Conservation (phyloP, 1,140 invertebrate species). For the Leptopilina clavipes region DNA sequence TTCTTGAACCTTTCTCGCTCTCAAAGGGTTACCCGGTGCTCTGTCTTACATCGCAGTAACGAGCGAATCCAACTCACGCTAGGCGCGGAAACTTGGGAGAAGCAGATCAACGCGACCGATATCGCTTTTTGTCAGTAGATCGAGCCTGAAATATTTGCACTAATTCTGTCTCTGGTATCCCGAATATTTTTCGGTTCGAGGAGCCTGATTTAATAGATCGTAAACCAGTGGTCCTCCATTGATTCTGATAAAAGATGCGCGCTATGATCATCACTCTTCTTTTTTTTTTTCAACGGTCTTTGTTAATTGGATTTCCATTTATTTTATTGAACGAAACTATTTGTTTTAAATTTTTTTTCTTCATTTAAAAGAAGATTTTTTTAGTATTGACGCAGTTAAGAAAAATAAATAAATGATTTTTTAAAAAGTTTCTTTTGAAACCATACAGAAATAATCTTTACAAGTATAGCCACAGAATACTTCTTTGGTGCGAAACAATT, state of each 20-base stretch:
- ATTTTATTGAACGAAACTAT: too few relatives aligned
- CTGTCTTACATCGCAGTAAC: constrained; percentile 18
- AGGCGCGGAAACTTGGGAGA: not conserved
- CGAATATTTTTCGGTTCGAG: constrained; percentile 5
- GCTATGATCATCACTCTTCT: too few relatives aligned
- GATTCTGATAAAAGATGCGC: not conserved
- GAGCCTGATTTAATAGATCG: constrained; percentile 21
- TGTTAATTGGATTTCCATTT: too few relatives aligned
- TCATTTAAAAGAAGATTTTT: too few relatives aligned
- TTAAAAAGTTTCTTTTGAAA: too few relatives aligned
- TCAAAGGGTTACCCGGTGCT: constrained; percentile 39
- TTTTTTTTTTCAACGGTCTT: too few relatives aligned
- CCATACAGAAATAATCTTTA: too few relatives aligned
- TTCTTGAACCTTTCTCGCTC: not conserved
- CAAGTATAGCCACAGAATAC: too few relatives aligned
- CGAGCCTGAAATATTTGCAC: constrained; percentile 30
- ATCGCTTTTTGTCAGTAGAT: constrained; percentile 34
- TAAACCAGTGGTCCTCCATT: not conserved
- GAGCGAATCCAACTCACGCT: constrained; percentile 34
- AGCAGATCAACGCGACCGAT: constrained; percentile 22
- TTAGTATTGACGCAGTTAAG: too few relatives aligned
- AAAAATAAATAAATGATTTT: too few relatives aligned
- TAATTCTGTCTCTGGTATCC: constrained; percentile 33
- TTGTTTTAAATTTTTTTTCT: too few relatives aligned
- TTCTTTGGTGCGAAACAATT: too few relatives aligned